Evolutionary conservation across 2,888 invertebrate species (phyloP), one percentile per base, ranked within the genome.

Genomic region (Keiferia lycopersicella): DNA sequence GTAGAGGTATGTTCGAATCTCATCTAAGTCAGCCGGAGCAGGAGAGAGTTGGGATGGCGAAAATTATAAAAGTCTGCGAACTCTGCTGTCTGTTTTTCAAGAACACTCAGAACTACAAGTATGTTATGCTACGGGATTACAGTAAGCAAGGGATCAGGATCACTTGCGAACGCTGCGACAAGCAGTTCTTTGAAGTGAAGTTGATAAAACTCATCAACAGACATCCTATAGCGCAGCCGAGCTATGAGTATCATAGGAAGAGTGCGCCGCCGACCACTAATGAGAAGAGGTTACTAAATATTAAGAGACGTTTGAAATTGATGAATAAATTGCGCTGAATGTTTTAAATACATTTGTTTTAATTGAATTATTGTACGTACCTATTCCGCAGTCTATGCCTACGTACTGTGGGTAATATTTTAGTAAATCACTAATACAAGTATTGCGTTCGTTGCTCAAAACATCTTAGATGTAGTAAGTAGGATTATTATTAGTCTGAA

Each of bases 301-400:
- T 84, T 10, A 67, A 71, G 48, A 68, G 72, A 11, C 67, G 81
- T 62, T 70, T 85, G 64, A 84, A 81, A 70, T 72, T 72, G 69
- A 66, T 82, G 66, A 83, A 76, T 64, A 66, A 67, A 68, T 16
- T 65, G 60, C 68, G 62, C 1, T 51, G 12, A 22, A 22, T 10
- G 11, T 12, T 14, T 18, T 48, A 48, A 48, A 8, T 48, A 3
- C 7, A 48, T 16, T 48, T 1, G 18, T 18, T 18, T 10, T 8
- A 10, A 10, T 48, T 18, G 7, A 45, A 2, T n/a, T 7, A n/a
- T 18, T 14, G 16, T 10, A 18, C 18, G 3, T 48, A 18, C 48
- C 7, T 48, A 16, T 10, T 48, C 8, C 18, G 2, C 1, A 3
- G 12, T 1, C 41, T 0, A 41, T 2, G 1, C 26, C 26, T 26